Conservation (phyloP, 2,888 invertebrate species). For the Stenodera caucasica region DNA sequence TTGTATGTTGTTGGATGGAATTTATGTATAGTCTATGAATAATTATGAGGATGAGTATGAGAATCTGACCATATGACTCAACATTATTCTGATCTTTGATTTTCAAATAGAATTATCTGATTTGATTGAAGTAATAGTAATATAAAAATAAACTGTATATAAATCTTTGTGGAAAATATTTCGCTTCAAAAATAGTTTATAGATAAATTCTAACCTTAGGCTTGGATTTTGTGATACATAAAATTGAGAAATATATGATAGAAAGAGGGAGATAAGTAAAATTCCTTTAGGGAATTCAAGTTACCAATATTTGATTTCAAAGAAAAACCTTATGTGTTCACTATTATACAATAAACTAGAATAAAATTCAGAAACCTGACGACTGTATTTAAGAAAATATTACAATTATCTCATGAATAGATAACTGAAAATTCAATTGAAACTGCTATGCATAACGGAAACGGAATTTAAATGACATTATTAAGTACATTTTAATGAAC, state of each 20-base stretch:
- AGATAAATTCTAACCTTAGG: slow-evolving; percentile 12
- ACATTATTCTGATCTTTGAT: not conserved
- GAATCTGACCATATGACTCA: not conserved
- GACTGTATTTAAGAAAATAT: slow-evolving; percentile 17
- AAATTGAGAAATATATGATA: not conserved
- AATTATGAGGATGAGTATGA: not conserved
- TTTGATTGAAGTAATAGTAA: too few relatives aligned
- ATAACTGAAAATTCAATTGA: slow-evolving; percentile 28
- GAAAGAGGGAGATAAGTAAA: not conserved
- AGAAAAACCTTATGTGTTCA: slow-evolving; percentile 2
- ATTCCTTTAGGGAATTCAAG: not conserved
- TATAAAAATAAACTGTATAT: too few relatives aligned
- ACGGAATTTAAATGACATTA: slow-evolving; percentile 40
- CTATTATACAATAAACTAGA: not conserved
- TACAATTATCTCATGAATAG: slow-evolving; percentile 20
- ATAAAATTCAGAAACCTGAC: not conserved
- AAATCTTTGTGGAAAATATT: slow-evolving; percentile 25
- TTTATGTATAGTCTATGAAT: not conserved
- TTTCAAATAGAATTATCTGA: too few relatives aligned
- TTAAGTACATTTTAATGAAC: slow-evolving; percentile 15
- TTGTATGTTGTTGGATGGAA: not conserved
- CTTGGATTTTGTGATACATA: slow-evolving; percentile 21
- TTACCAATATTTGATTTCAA: not conserved
- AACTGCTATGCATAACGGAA: slow-evolving; percentile 47
- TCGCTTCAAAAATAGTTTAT: slow-evolving; percentile 27